These are phyloP conservation scores for Ptychochromis oligacanthus DNA, from an alignment of 2,113 vertebrate genomes.

Conservation along the genomic window DNA sequence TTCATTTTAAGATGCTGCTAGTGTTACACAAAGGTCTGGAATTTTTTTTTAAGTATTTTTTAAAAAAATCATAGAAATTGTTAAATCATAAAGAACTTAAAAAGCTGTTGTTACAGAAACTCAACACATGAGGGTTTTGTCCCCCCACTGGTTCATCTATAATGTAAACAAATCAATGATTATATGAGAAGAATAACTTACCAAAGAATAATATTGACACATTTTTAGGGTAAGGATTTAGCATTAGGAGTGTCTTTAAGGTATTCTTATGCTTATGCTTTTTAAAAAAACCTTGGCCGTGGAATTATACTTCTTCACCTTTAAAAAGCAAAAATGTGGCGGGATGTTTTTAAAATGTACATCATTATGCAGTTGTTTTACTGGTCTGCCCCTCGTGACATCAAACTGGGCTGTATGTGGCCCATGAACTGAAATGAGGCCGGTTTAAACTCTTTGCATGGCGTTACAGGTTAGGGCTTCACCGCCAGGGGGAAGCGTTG, in stretches of 20 bases:
- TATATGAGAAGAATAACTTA: too few relatives aligned
- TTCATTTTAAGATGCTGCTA: not conserved
- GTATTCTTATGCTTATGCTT: not conserved
- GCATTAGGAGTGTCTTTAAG: too few relatives aligned
- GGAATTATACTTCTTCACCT: not conserved
- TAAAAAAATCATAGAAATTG: not conserved
- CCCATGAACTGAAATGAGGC: not conserved
- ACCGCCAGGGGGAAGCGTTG: slow-evolving; percentile 30
- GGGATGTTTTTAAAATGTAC: not conserved
- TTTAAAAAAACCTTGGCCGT: not conserved
- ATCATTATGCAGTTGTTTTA: not conserved
- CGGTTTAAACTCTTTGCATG: not conserved
- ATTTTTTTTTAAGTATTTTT: not conserved
- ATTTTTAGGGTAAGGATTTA: too few relatives aligned
- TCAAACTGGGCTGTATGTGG: not conserved
- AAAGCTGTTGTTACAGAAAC: too few relatives aligned
- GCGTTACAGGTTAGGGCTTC: too few relatives aligned
- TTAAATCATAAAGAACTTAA: too few relatives aligned
- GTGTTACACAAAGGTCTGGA: not conserved
- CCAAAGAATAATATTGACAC: too few relatives aligned
- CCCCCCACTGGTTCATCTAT: too few relatives aligned
- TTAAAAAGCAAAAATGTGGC: not conserved
- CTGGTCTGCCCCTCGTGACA: not conserved
- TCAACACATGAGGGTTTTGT: too few relatives aligned
- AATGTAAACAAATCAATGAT: too few relatives aligned